phyloP scores from a whole-genome alignment of 2,797 vertebrate species.

The Neosilurus hyrtlii region DNA sequence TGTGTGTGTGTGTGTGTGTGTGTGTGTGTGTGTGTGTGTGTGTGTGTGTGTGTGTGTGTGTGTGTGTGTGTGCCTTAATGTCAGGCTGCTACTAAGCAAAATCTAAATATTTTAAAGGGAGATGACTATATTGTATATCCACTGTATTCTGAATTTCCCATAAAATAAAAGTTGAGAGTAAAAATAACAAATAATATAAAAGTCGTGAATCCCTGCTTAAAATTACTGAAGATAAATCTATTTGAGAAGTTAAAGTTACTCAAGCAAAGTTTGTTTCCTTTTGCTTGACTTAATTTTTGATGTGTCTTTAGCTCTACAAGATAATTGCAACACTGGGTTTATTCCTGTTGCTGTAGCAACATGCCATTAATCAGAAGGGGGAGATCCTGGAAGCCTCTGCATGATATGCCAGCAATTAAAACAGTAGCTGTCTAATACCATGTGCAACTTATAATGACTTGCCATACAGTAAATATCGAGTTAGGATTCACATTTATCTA shows the following conservation, averaged over 20 bases:
- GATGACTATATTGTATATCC: too few species aligned
- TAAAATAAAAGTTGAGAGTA: too few species aligned
- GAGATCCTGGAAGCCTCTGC: conserved; percentile 23
- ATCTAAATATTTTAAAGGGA: too few species aligned
- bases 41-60: too few species aligned
- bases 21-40: too few species aligned
- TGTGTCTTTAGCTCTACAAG: too few species aligned
- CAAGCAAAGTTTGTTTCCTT: not conserved
- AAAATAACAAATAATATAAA: too few species aligned
- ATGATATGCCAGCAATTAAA: conserved; percentile 3
- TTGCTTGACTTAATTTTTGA: conserved; percentile 17
- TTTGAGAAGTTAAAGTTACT: not conserved
- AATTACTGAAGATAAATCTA: not conserved
- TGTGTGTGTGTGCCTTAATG: too few species aligned
- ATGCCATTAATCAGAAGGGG: conserved; percentile 46
- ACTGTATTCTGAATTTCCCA: too few species aligned
- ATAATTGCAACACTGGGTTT: conserved; percentile 26
- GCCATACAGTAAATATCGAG: not conserved
- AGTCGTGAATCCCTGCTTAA: not conserved
- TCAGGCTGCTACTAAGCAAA: too few species aligned
- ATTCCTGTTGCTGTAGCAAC: conserved; percentile 51
- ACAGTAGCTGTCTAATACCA: not conserved
- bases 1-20: too few species aligned
- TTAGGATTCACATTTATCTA: not conserved
- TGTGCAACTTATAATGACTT: conserved; percentile 3